Evolutionary conservation across 1,140 invertebrate genomes (phyloP).

Genomic region (Trichonephila inaurata): DNA sequence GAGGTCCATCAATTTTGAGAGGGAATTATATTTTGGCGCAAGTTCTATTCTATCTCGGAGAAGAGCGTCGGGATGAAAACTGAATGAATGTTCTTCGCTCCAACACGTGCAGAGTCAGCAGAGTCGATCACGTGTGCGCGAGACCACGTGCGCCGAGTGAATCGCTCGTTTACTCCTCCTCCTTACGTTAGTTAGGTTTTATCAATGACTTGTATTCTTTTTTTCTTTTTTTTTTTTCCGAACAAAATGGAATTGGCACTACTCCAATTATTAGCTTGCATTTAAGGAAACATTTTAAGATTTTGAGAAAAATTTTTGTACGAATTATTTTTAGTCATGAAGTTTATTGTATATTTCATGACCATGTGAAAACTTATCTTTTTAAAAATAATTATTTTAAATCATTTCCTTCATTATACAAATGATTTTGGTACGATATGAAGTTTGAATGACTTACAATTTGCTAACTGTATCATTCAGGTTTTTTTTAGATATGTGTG

Average conservation of each 20-base stretch:
- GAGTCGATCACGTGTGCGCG: conserved; percentile 57
- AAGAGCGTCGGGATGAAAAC: conserved; percentile 2
- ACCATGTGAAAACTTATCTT: too few relatives aligned
- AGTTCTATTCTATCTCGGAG: not conserved
- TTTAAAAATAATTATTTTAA: too few relatives aligned
- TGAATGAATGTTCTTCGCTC: conserved; percentile 27
- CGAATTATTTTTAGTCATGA: too few relatives aligned
- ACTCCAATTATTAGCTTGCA: not conserved
- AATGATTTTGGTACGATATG: too few relatives aligned
- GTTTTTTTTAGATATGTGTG: too few relatives aligned
- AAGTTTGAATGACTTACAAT: too few relatives aligned
- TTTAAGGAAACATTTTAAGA: not conserved
- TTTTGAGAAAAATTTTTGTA: too few relatives aligned
- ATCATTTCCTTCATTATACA: too few relatives aligned
- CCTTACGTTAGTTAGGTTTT: not conserved
- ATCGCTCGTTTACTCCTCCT: not conserved
- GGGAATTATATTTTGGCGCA: not conserved
- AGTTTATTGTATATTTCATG: too few relatives aligned
- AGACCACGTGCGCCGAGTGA: conserved; percentile 46
- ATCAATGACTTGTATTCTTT: conserved; percentile 8
- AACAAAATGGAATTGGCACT: not conserved
- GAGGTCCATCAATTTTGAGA: not conserved
- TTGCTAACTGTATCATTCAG: too few relatives aligned
- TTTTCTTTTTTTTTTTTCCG: not conserved
- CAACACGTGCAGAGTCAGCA: conserved; percentile 36